phyloP scores from a whole-genome alignment of 2,113 vertebrate species.

The Lontra canadensis region DNA sequence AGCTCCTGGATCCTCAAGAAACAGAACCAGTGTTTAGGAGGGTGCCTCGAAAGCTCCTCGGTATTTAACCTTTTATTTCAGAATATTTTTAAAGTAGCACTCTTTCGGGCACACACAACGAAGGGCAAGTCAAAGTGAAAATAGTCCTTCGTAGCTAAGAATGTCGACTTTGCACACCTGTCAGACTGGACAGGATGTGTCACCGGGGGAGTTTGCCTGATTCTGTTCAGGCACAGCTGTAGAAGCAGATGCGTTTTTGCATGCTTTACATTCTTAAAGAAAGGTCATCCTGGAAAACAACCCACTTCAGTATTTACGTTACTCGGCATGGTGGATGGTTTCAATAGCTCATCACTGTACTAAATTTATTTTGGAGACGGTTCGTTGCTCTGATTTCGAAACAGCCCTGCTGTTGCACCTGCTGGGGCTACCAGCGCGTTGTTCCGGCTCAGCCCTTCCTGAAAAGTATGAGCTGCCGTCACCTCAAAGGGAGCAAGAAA shows the following conservation, averaged over 20 bases:
- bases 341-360: neutral
- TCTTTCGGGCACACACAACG: neutral
- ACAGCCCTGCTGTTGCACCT: constrained; percentile 58
- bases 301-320: neutral
- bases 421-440: neutral
- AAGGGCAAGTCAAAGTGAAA: constrained; percentile 70
- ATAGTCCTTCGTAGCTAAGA: constrained; percentile 5
- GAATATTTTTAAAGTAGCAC: constrained; percentile 31
- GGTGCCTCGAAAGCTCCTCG: constrained; percentile 49
- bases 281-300: constrained; percentile 59
- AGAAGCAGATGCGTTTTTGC: constrained; percentile 19
- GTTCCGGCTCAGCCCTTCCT: neutral
- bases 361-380: neutral
- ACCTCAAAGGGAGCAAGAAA: neutral
- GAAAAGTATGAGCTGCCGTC: neutral
- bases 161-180: constrained; percentile 11
- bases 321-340: constrained; percentile 16
- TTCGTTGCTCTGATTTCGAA: constrained; percentile 40
- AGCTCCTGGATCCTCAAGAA: neutral
- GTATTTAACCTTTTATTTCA: neutral
- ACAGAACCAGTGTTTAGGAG: neutral
- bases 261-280: constrained; percentile 47
- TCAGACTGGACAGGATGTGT: neutral
- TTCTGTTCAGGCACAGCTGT: constrained; percentile 25
- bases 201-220: neutral